Conservation (phyloP, 2,797 vertebrate species). For the Discoglossus pictus region DNA sequence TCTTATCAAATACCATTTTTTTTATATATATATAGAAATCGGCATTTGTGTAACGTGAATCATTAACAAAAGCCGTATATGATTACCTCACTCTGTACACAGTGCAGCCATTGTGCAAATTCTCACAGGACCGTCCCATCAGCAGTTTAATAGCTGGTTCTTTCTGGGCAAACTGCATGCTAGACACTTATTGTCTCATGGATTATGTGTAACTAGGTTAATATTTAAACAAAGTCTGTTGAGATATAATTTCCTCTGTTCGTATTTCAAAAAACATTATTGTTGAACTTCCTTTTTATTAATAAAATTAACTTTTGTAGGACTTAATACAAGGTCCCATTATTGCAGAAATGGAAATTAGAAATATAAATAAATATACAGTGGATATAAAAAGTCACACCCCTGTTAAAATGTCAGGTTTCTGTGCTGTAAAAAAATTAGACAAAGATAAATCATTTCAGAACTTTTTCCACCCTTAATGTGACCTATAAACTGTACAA, state of each 20-base stretch:
- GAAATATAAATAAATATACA: too few species aligned
- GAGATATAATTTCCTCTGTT: conserved; percentile 37
- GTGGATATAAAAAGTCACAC: too few species aligned
- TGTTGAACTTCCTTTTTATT: too few species aligned
- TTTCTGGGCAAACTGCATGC: conserved; percentile 7
- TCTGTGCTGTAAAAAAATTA: too few species aligned
- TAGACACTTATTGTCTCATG: conserved; percentile 40
- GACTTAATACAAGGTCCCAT: too few species aligned
- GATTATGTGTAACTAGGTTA: conserved; percentile 47
- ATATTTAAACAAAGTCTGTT: conserved; percentile 49
- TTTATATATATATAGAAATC: background rate
- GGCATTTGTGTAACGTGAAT: conserved; percentile 53
- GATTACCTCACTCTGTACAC: conserved; percentile 57
- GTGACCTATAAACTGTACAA: too few species aligned
- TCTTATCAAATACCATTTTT: background rate
- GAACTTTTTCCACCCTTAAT: too few species aligned
- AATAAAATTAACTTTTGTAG: too few species aligned
- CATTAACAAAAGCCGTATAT: conserved; percentile 55
- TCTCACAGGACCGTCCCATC: conserved; percentile 39
- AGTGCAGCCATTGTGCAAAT: conserved; percentile 51
- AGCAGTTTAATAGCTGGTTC: conserved; percentile 59
- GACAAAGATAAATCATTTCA: too few species aligned
- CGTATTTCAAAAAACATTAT: too few species aligned
- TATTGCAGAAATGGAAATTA: too few species aligned
- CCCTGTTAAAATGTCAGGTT: too few species aligned